Evolutionary conservation across 2,797 vertebrate genomes (phyloP), one percentile per base, ranked within the genome.

Genomic region (Epinephelus awoara): DNA sequence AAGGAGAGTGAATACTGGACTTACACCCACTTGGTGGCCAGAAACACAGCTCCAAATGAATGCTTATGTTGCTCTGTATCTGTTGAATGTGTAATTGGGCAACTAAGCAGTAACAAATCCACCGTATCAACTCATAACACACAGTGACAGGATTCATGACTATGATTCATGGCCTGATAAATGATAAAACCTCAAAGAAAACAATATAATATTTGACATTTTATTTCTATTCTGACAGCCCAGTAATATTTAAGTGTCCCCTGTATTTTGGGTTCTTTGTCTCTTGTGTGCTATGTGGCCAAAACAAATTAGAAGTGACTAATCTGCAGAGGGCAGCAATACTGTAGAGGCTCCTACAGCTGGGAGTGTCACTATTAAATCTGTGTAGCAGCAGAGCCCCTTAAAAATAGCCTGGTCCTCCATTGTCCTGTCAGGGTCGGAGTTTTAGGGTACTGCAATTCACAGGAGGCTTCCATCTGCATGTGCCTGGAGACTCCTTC

Each of bases 381-480:
- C 49, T 75, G 70, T 77, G 75, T 58, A 79, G 70, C 77, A 77
- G 70, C 34, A 54, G 80, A 80, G 47, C 19, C 23, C 50, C 79
- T 81, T 77, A 88, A 85, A 86, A 89, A 90, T 83, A 89, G 70
- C 74, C 66, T 71, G 4, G 49, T 71, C 74, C 66, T 86, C 74
- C 63, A 79, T 80, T 76, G 87, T 90, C 79, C 76, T 83, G 62
- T 71, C 51, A 72, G 50, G 57, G 47, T 75, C 46, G 70, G 70
- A 72, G 75, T 81, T 51, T 72, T 40, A 40, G 68, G 65, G 49
- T 42, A 69, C 69, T 57, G 68, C 68, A 79, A 69, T 55, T 88
- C 82, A 83, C 82, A 63, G 72, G 56, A 75, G 67, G 82, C 65
- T 56, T 70, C 38, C 50, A 42, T 82, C 56, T 62, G 58, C 67